Evolutionary conservation across 2,888 invertebrate species (phyloP), one percentile per base, ranked within the genome.

Genomic region (Epiblema foenella): DNA sequence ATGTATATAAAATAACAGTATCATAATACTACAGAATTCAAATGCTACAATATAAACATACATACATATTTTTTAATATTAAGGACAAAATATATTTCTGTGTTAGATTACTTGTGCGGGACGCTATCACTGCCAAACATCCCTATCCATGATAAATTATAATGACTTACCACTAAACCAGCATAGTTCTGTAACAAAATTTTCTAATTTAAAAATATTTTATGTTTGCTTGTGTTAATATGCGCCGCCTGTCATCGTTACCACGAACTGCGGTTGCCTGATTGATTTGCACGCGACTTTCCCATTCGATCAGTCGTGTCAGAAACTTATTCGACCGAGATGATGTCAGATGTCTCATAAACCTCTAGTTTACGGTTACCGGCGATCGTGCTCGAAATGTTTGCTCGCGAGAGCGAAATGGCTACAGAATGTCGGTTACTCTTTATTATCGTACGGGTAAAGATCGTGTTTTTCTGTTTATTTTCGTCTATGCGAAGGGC

Each of bases 361-460:
- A 60, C 52, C 58, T 60, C 52, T 66, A 59, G 42, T 66, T 66
- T 60, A 70, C 66, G 70, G 60, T 60, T 64, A 64, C 69, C 51
- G 54, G 60, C 54, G 49, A 70, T 60, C 60, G 54, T 37, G 60
- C 65, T 59, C 51, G 49, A 66, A 70, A 65, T 70, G 56, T 70
- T 60, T 60, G 60, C 33, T 42, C 52, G 60, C 46, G 37, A 66
- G 54, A 60, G 20, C 60, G 60, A 66, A 66, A 70, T 59, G 18
- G 59, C 59, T 20, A 11, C 24, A 24, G 33, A 33, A 33, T 33
- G 49, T 57, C 51, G 56, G 62, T 63, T 69, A 68, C 24, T 60
- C 37, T 51, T 63, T 57, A 57, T 20, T 39, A 8, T 33, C 24
- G 24, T 46, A 20, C 15, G 54, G 12, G 29, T 37, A 49, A 46